These are phyloP conservation scores for Leguminivora glycinivorella DNA, from an alignment of 1,140 invertebrate species.

Conservation along the genomic window DNA sequence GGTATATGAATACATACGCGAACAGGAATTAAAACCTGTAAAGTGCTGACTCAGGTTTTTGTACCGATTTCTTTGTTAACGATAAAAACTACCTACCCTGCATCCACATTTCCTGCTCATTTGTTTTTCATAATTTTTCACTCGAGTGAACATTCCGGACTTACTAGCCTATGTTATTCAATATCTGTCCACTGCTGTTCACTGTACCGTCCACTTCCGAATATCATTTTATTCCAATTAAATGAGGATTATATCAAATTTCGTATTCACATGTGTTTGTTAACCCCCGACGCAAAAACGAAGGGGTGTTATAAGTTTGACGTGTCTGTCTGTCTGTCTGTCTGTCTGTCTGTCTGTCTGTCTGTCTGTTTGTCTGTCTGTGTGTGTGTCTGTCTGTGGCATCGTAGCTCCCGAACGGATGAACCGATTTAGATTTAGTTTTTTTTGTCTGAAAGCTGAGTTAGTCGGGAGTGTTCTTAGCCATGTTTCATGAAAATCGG, in stretches of 20 bases:
- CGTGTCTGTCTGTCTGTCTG: too few species aligned
- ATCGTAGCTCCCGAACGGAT: too few species aligned
- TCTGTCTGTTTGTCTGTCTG: too few species aligned
- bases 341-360: too few species aligned
- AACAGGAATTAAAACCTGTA: constrained; percentile 41
- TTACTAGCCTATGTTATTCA: constrained; percentile 8
- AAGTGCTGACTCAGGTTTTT: constrained; percentile 39
- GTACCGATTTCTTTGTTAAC: constrained; percentile 8
- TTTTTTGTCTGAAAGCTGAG: too few species aligned
- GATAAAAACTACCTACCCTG: background rate
- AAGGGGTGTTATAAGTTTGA: too few species aligned
- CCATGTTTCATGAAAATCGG: too few species aligned
- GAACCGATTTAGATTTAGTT: too few species aligned
- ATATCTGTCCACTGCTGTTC: constrained; percentile 10
- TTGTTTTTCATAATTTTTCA: constrained; percentile 24
- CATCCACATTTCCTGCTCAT: constrained; percentile 12
- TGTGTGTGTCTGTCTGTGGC: too few species aligned
- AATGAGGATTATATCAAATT: background rate
- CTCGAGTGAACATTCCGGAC: constrained; percentile 21
- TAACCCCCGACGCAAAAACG: too few species aligned
- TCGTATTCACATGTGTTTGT: too few species aligned
- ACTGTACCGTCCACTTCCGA: constrained; percentile 18
- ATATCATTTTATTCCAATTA: background rate
- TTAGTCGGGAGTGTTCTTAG: too few species aligned
- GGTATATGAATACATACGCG: constrained; percentile 32